phyloP scores from a whole-genome alignment of 1,140 invertebrate species.

The Nephila pilipes region DNA sequence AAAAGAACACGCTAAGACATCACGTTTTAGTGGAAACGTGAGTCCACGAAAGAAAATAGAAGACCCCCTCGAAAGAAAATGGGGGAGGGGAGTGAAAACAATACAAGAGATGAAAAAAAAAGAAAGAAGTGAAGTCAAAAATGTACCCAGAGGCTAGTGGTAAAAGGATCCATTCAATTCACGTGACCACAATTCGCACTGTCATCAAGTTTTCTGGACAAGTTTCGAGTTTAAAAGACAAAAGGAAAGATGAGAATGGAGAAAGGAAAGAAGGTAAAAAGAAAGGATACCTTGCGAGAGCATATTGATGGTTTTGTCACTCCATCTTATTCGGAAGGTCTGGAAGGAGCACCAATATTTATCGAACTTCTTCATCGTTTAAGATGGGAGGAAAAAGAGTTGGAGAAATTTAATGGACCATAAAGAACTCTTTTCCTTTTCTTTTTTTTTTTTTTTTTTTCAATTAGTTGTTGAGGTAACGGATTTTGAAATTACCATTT shows the following conservation, averaged over 20 bases:
- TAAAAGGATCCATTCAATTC: slow-evolving; percentile 46
- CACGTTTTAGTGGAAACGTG: slow-evolving; percentile 70
- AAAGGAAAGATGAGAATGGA: slow-evolving; percentile 6
- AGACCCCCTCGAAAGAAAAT: not conserved
- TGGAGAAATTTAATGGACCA: no score
- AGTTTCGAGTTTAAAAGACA: slow-evolving; percentile 32
- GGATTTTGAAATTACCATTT: no score
- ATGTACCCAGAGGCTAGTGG: slow-evolving; percentile 47
- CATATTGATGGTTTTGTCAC: slow-evolving; percentile 12
- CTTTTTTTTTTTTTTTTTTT: no score
- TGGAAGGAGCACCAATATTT: not conserved
- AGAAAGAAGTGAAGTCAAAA: slow-evolving; percentile 14
- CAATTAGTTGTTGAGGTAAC: no score
- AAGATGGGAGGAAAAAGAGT: no score
- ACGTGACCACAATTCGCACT: slow-evolving; percentile 71
- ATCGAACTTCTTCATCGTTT: not conserved
- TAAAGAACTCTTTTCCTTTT: no score
- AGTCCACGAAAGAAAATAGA: slow-evolving; percentile 14
- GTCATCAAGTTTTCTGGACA: slow-evolving; percentile 64
- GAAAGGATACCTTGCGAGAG: not conserved
- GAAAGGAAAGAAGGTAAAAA: not conserved
- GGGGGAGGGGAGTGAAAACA: not conserved
- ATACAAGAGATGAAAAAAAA: not conserved
- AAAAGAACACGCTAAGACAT: slow-evolving; percentile 62
- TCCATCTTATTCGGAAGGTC: not conserved